Evolutionary conservation across 2,888 invertebrate genomes (phyloP), one percentile per base, ranked within the genome.

Genomic region (Cremastinae sp.): DNA sequence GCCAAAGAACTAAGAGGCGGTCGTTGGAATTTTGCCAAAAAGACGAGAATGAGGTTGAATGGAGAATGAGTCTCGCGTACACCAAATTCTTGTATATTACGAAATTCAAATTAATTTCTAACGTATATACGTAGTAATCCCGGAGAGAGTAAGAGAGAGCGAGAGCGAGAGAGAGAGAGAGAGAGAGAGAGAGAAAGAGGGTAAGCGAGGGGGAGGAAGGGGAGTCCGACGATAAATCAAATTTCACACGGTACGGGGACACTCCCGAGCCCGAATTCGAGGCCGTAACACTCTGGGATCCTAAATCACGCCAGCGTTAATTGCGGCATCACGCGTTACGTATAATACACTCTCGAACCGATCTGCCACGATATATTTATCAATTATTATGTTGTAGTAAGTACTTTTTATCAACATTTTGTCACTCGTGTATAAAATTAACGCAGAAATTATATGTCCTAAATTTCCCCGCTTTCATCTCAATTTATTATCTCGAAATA

Each of bases 41-140:
- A 14, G n/a, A 34, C 22, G 45, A 66, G 54, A 54, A 66, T 51
- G 64, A 74, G 43, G 47, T 53, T 41, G 70, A 53, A 54, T 53
- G 54, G 18, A 7, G 68, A 72, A 54, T 65, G 73, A 72, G 65
- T 75, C 78, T 74, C 49, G 75, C 68, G 66, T 76, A 65, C 64
- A 71, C 71, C 81, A 85, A 84, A 86, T 84, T 85, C 86, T 85
- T 85, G 83, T 87, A 86, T 83, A 87, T 88, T 87, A 86, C 84
- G 80, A 84, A 84, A 87, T 88, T 84, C 82, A 84, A 87, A 89
- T 88, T 89, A 88, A 89, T 88, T 87, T 88, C 83, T 65, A 69
- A 74, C 68, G 68, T 68, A 68, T 45, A 56, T 41, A 34, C 16
- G 45, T 47, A 7, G 59, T 10, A 59, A n/a, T n/a, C n/a, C n/a